A percentile compares a stretch with the other conserved stretches of the same genome.
Evolutionary conservation across 1,140 invertebrate genomes (phyloP).

Genomic region (Drosophila erecta): DNA sequence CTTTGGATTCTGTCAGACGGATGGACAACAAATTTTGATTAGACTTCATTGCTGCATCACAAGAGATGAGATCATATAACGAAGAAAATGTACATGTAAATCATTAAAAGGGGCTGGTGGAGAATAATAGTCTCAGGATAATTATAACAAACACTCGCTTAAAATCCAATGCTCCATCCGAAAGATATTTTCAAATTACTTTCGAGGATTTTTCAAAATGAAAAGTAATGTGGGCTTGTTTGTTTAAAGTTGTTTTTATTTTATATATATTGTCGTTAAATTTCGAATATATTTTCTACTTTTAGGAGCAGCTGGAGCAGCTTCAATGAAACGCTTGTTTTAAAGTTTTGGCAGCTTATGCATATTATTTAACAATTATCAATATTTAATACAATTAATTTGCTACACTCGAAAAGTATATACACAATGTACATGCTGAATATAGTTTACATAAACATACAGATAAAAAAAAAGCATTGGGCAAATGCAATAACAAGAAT

Average conservation of each 20-base stretch:
- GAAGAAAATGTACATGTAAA: not conserved
- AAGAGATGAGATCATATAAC: slow-evolving; percentile 28
- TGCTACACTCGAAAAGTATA: slow-evolving; percentile 68
- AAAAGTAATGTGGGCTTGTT: too few species aligned
- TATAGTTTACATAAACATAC: slow-evolving; percentile 43
- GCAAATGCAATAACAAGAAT: slow-evolving; percentile 45
- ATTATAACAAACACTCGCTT: too few species aligned
- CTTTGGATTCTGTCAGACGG: slow-evolving; percentile 16
- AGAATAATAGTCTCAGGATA: too few species aligned
- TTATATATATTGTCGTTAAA: too few species aligned
- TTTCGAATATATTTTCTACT: too few species aligned
- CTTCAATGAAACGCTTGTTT: slow-evolving; percentile 1
- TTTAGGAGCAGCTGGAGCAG: too few species aligned
- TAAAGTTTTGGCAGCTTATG: slow-evolving; percentile 47
- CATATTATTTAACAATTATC: slow-evolving; percentile 70
- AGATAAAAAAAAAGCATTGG: slow-evolving; percentile 33
- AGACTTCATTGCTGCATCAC: slow-evolving; percentile 40
- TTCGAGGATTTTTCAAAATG: too few species aligned
- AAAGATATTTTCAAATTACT: too few species aligned
- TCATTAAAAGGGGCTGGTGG: too few species aligned
- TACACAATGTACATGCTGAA: slow-evolving; percentile 70
- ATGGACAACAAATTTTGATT: slow-evolving; percentile 28
- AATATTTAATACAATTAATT: slow-evolving; percentile 64
- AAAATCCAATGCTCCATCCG: too few species aligned
- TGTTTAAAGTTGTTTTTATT: too few species aligned